Evolutionary conservation across 2,888 invertebrate genomes (phyloP), one percentile per base, ranked within the genome.

Genomic region (Lysandra coridon): DNA sequence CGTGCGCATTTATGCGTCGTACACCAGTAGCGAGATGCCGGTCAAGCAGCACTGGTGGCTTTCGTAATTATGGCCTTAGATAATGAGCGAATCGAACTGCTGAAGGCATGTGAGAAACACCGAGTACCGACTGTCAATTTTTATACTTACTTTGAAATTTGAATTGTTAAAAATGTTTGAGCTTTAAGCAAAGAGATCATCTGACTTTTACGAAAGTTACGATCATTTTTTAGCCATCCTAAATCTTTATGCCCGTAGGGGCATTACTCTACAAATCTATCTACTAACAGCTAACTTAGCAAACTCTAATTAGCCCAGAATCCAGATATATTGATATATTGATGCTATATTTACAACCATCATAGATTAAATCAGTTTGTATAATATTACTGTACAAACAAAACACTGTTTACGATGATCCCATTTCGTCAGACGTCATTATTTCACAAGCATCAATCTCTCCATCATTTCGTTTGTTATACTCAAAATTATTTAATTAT

Each of bases 61-160:
- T 64, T 64, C 64, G 64, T 64, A 64, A 64, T 23, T 30, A 12
- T 64, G 64, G 64, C 64, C 64, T 64, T 64, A 64, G 62, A 30
- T 64, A 64, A n/a, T n/a, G n/a, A 60, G 60, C 60, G n/a, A 23
- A 64, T 64, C 10, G 10, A 10, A 6, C 7, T 62, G 23, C 62
- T 64, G 10, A 64, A 30, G 62, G 10, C 62, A 64, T 23, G 23
- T 23, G 62, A 30, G 30, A 64, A 64, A 2, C 6, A n/a, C 17
- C 57, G 17, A 60, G 2, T 60, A n/a, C 17, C 57, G 17, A 60
- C 6, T 60, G n/a, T n/a, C 1, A n/a, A 7, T 60, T 60, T n/a
- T 62, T n/a, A 1, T 7, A 62, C 5, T 4, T 37, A 37, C 37
- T 37, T 37, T 37, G 33, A 33, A 33, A 33, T 62, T 62, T n/a